Evolutionary conservation across 2,113 vertebrate species (phyloP).

Genomic region (Orycteropus afer): DNA sequence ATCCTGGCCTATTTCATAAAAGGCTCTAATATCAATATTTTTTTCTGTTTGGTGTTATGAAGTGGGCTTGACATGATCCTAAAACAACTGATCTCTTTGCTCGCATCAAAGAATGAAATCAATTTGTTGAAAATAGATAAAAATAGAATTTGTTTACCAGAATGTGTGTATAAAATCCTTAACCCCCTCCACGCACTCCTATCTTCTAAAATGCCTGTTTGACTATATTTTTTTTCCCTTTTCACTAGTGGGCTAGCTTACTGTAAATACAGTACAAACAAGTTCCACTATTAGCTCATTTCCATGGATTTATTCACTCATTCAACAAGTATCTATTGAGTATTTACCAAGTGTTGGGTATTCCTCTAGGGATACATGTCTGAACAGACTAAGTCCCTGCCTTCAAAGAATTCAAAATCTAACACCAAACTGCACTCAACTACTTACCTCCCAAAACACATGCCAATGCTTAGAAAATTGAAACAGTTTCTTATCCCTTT

Average conservation of each 20-base stretch:
- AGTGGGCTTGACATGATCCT: neutral
- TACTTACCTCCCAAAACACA: neutral
- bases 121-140: conserved; percentile 30
- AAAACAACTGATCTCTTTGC: neutral
- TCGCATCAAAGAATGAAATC: neutral
- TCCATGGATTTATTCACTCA: neutral
- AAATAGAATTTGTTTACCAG: neutral
- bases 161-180: neutral
- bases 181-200: neutral
- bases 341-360: neutral
- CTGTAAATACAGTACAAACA: neutral
- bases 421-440: neutral
- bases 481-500: neutral
- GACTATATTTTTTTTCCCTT: neutral
- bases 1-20: conserved; percentile 6
- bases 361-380: neutral
- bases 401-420: neutral
- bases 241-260: neutral
- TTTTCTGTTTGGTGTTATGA: neutral
- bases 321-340: neutral
- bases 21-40: neutral
- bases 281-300: neutral
- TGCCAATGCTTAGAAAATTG: neutral
- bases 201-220: neutral
- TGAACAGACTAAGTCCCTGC: neutral